Percentiles rank a stretch among this genome's conserved stretches.
Conservation (phyloP, 2,797 vertebrate species). For the Chaetophractus vellerosus region DNA sequence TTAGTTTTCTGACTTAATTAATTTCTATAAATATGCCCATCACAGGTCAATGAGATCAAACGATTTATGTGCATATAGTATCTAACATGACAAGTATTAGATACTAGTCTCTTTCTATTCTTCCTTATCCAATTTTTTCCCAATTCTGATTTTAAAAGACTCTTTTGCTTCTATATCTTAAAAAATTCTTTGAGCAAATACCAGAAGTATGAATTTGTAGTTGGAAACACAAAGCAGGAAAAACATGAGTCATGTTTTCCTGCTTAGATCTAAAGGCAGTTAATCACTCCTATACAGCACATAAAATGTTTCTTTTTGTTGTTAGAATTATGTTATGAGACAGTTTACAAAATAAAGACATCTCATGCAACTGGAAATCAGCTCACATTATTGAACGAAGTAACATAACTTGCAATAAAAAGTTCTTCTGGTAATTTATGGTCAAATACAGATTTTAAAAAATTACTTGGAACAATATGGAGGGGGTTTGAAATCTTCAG, state of each 20-base stretch:
- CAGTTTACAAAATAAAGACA: background rate
- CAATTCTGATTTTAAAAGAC: background rate
- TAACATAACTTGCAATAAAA: background rate
- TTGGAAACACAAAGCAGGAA: background rate
- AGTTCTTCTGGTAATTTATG: background rate
- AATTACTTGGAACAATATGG: background rate
- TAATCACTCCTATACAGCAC: background rate
- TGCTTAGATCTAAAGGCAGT: background rate
- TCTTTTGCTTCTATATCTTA: background rate
- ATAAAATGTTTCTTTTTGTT: background rate
- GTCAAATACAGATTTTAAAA: conserved; percentile 7
- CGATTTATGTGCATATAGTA: background rate
- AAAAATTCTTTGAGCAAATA: background rate
- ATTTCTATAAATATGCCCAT: background rate
- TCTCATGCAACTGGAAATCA: background rate
- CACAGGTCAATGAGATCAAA: conserved; percentile 1
- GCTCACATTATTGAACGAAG: background rate
- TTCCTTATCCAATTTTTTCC: background rate
- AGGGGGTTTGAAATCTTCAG: background rate
- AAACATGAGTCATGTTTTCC: background rate
- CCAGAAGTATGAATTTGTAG: background rate
- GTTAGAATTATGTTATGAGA: background rate
- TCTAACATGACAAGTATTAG: background rate
- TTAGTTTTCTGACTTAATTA: background rate
- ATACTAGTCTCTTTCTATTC: conserved; percentile 2